Evolutionary conservation across 2,797 vertebrate genomes (phyloP).

Genomic region (Tachyglossus aculeatus): DNA sequence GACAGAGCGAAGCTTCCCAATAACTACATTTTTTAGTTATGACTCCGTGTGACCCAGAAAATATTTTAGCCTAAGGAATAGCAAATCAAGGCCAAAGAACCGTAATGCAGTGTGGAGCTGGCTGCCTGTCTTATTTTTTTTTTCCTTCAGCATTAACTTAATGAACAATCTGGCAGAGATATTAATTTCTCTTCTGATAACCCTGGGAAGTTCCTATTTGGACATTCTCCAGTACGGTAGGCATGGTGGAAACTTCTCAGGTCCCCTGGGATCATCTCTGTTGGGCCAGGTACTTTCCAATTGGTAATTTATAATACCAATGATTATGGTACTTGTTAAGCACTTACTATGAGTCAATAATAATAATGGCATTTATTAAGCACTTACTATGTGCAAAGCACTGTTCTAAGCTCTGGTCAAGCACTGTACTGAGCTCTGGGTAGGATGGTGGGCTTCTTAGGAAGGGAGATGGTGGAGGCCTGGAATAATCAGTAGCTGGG

Average conservation of each 20-base stretch:
- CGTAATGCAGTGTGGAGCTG: conserved; percentile 45
- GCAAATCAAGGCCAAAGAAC: conserved; percentile 50
- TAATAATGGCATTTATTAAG: no score
- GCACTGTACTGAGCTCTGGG: no score
- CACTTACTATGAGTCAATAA: no score
- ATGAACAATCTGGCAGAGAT: conserved; percentile 24
- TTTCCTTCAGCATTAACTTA: conserved; percentile 41
- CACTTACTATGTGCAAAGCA: no score
- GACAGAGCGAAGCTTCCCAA: conserved; percentile 28
- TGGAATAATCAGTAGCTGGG: no score
- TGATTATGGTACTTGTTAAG: no score
- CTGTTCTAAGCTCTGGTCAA: no score
- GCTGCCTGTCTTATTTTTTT: neutral
- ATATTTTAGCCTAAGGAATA: conserved; percentile 52
- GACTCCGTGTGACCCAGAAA: conserved; percentile 54
- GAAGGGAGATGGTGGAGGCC: no score
- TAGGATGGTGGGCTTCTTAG: no score
- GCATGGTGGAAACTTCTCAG: conserved; percentile 50
- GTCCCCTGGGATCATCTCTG: conserved; percentile 47
- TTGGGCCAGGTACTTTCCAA: conserved; percentile 21
- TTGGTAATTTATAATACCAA: conserved; percentile 26
- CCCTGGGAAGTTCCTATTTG: conserved; percentile 27
- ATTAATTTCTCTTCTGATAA: conserved; percentile 47
- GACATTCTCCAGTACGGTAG: conserved; percentile 41
- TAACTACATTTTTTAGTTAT: conserved; percentile 44